Base-by-base conservation (phyloP, 92 coral and sea anemone species). In the Parazoanthus swiftii region DNA sequence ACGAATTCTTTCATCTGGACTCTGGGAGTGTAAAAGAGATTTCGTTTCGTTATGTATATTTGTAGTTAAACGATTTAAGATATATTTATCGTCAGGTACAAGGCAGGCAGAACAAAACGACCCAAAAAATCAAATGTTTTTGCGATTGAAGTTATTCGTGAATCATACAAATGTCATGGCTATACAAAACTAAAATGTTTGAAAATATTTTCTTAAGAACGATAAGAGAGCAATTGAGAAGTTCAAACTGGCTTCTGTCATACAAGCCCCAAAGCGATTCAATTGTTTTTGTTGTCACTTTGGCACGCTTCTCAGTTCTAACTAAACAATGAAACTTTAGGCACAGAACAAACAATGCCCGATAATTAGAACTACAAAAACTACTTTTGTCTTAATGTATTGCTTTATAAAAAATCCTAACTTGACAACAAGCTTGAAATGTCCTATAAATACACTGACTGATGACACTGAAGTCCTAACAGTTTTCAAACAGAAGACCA, bases 231-330 rank as follows among this genome's bases (percentile, higher is more conserved):
- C 42, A 39, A 39, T 4, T 39, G 42, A 4, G 42, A 39, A 78
- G 16, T 20, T 15, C 0, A 3, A 56, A 80, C 54, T 44, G 36
- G 33, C 76, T 66, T 82, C 46, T 23, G 43, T 84, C 35, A 46
- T 46, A 26, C 67, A 46, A 79, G 18, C 23, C 36, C 7, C 80
- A 18, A 76, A 76, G 5, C 16, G 35, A 37, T n/a, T 37, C 80
- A 15, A 71, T 84, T 84, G 87, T 70, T 26, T 48, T 68, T 13
- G 37, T 84, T 44, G 21, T 10, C 77, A 83, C 77, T 68, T 44
- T 23, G 65, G 78, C 86, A 83, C 86, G 66, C 86, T 68, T 82
- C 77, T 67, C 42, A 67, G 15, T 35, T 84, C 78, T 33, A 16
- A 73, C 38, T 46, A 23, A 70, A 71, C 77, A 73, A 48, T 46